These are phyloP conservation scores for Ctenodactylus gundi DNA, from an alignment of 2,113 vertebrate species.

Conservation along the genomic window DNA sequence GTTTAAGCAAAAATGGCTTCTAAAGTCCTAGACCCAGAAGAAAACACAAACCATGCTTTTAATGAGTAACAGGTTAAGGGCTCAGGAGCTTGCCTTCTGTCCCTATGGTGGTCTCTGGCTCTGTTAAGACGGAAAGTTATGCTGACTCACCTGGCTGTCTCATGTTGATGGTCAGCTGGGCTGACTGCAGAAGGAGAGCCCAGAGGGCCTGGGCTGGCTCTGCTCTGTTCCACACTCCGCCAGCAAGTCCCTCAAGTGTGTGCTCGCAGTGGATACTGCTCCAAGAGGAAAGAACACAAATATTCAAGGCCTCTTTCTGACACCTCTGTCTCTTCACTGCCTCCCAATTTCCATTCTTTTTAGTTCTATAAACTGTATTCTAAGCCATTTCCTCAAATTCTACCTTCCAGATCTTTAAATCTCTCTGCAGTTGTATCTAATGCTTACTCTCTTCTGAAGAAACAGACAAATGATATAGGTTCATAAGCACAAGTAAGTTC, in stretches of 20 bases:
- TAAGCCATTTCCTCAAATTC: not conserved
- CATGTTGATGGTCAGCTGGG: not conserved
- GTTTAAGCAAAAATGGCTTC: not conserved
- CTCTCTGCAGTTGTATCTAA: not conserved
- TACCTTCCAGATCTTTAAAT: not conserved
- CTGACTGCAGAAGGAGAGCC: too few relatives aligned
- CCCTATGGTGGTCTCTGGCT: not conserved
- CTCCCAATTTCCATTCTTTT: not conserved
- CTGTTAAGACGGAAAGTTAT: not conserved
- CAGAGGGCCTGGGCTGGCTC: not conserved
- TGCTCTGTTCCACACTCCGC: not conserved
- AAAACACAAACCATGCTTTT: too few relatives aligned
- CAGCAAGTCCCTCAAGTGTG: not conserved
- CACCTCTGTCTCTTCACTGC: not conserved
- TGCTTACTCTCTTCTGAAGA: not conserved
- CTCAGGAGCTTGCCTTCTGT: not conserved
- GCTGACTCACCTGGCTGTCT: not conserved
- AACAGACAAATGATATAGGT: not conserved
- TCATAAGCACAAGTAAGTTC: not conserved
- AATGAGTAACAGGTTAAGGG: too few relatives aligned
- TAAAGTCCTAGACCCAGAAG: not conserved
- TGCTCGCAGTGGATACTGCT: not conserved
- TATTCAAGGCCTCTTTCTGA: not conserved
- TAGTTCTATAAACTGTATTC: not conserved
- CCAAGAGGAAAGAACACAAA: not conserved